phyloP scores from a whole-genome alignment of 2,888 invertebrate species.

The Ctenicera cuprea region DNA sequence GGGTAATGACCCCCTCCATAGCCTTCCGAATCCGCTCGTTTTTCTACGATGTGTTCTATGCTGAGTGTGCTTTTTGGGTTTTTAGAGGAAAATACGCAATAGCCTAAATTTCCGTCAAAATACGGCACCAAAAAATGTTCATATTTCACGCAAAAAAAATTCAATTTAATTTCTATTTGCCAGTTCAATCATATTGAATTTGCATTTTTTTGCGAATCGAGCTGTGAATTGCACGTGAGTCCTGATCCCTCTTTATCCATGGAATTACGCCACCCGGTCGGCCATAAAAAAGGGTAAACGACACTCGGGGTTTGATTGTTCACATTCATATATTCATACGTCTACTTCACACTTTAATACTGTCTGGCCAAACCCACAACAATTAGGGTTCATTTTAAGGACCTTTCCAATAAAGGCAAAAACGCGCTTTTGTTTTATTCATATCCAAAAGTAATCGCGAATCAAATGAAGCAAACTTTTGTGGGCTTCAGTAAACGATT shows the following conservation, averaged over 20 bases:
- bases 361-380: constrained; percentile 55
- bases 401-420: constrained; percentile 52
- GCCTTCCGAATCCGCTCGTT: too few relatives aligned
- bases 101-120: too few relatives aligned
- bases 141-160: too few relatives aligned
- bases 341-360: constrained; percentile 59
- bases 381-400: constrained; percentile 48
- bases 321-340: constrained; percentile 59
- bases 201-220: constrained; percentile 29
- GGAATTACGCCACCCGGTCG: constrained; percentile 41
- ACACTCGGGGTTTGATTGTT: constrained; percentile 58
- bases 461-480: constrained; percentile 6
- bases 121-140: too few relatives aligned
- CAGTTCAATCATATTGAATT: constrained; percentile 9
- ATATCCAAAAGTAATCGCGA: constrained; percentile 29
- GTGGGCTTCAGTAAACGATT: too few relatives aligned
- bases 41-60: too few relatives aligned
- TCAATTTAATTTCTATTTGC: too few relatives aligned
- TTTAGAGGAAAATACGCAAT: too few relatives aligned
- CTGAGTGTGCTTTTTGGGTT: too few relatives aligned
- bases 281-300: constrained; percentile 49
- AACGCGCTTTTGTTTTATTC: constrained; percentile 43
- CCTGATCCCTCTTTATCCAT: constrained; percentile 35
- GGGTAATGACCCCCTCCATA: too few relatives aligned
- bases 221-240: constrained; percentile 37